Evolutionary conservation across 2,888 invertebrate species (phyloP), one percentile per base, ranked within the genome.

Genomic region (Trissolcus japonicus): DNA sequence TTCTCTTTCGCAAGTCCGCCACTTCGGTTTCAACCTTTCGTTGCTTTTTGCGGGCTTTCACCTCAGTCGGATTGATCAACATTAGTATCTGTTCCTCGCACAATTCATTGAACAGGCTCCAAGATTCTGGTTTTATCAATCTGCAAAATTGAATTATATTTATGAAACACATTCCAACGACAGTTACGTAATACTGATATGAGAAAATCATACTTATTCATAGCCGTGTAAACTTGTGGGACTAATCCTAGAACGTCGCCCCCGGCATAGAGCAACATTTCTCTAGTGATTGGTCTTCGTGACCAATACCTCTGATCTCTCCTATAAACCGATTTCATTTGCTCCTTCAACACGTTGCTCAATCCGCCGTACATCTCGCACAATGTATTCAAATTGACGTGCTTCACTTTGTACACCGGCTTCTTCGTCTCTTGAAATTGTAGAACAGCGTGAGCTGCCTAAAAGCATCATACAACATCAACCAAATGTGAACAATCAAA

Each of bases 361-460:
- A 96, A 95, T 56, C 96, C 96, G 85, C 94, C 95, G 88, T 97
- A 96, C 79, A 94, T 91, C 89, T 97, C 95, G 89, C 98, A 98
- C 65, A 98, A 91, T 63, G 97, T 95, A 90, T 97, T 96, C 71
- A 98, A 91, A 82, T 96, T 96, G 56, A 97, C 94, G 88, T 96
- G 96, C 90, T 98, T 97, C 62, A 97, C 96, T 91, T 98, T 98
- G 87, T 97, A 96, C 60, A 98, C 96, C 41, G 98, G 97, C 83
- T 96, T 95, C 76, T 94, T 94, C 75, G 94, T 95, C 84, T 96
- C 95, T 90, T 97, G 97, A 86, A 94, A 94, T 86, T 97, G 96
- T 57, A 98, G 90, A 11, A 98, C 95, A 63, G 97, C 95, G 89
- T 98, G 96, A 50, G 97, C 98, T 43, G 95, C 95, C 92, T 93